Conservation (phyloP, 2,888 invertebrate genomes). For the Machimus rusticus region DNA sequence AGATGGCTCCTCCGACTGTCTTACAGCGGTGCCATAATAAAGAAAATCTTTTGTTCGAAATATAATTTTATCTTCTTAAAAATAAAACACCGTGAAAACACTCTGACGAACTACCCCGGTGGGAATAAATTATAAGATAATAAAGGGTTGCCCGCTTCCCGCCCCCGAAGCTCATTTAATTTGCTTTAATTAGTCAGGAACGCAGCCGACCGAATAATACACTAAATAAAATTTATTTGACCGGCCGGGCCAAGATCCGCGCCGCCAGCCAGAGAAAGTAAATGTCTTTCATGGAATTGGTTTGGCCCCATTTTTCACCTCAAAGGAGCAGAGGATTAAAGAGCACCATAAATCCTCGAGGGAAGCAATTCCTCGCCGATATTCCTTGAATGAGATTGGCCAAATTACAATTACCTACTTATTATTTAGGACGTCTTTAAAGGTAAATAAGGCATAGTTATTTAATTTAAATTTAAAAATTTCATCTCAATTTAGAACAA, state of each 20-base stretch:
- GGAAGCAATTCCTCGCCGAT: not conserved
- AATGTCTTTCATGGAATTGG: not conserved
- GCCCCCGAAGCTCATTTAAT: not conserved
- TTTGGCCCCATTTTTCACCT: not conserved
- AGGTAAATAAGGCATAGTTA: too few relatives aligned
- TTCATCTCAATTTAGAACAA: not conserved
- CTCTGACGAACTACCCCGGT: not conserved
- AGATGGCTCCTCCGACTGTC: not conserved
- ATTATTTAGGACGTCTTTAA: not conserved
- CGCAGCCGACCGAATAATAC: not conserved
- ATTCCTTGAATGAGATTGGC: not conserved
- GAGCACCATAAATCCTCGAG: not conserved
- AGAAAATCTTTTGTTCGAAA: not conserved
- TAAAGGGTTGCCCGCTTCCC: not conserved
- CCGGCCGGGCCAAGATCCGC: not conserved
- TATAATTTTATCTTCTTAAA: not conserved
- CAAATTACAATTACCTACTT: not conserved
- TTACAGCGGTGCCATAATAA: not conserved
- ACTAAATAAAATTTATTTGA: not conserved
- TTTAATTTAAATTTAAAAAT: not conserved
- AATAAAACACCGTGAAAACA: not conserved
- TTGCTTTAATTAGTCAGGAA: not conserved
- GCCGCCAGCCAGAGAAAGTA: not conserved
- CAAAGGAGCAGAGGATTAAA: not conserved
- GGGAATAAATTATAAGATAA: not conserved